Conservation (phyloP, 1,140 invertebrate genomes). For the Sweltsa coloradensis region DNA sequence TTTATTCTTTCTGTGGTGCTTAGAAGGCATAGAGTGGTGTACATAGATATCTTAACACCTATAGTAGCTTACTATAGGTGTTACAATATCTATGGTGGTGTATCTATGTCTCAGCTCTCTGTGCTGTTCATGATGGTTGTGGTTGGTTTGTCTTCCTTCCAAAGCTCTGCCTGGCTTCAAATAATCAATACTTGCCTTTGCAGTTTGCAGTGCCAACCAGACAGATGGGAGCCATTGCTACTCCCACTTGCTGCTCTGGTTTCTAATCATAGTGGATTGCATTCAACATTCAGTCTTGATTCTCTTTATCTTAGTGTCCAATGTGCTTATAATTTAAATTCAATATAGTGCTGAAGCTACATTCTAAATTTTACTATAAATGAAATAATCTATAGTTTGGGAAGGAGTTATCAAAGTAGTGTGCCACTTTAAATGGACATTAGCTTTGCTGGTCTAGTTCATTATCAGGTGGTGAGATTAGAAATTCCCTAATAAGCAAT, state of each 20-base stretch:
- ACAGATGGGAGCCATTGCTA: slow-evolving; percentile 8
- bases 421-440: not conserved
- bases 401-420: not conserved
- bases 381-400: not conserved
- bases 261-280: not conserved
- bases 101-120: too few relatives aligned
- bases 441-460: not conserved
- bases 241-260: too few relatives aligned
- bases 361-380: not conserved
- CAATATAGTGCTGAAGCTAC: not conserved
- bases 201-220: slow-evolving; percentile 4
- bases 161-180: too few relatives aligned
- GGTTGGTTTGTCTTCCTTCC: too few relatives aligned
- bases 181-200: slow-evolving; percentile 6
- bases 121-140: too few relatives aligned
- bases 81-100: too few relatives aligned
- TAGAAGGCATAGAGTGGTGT: too few relatives aligned
- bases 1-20: too few relatives aligned
- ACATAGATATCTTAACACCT: too few relatives aligned
- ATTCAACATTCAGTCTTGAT: not conserved
- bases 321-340: not conserved
- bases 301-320: not conserved
- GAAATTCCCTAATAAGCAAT: not conserved
- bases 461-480: not conserved
- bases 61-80: too few relatives aligned